Conservation (phyloP, 2,888 invertebrate genomes). For the Lissonota sp. region DNA sequence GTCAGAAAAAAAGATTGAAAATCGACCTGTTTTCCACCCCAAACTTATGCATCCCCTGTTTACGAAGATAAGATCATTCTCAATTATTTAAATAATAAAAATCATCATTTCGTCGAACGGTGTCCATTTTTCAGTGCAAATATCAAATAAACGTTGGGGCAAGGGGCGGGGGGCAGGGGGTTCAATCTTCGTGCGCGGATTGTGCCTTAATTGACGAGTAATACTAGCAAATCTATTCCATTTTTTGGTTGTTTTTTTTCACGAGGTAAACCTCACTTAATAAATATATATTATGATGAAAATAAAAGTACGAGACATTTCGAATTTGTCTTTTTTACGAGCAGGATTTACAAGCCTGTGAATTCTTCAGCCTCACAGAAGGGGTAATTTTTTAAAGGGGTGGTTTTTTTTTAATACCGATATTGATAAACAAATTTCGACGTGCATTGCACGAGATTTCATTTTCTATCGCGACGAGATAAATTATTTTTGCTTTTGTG, state of each 20-base stretch:
- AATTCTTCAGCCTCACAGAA: conserved; percentile 34
- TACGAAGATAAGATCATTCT: no score
- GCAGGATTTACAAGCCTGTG: conserved; percentile 29
- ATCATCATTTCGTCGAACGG: conserved; percentile 4
- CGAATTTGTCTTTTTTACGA: conserved; percentile 37
- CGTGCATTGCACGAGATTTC: background rate
- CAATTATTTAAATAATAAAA: no score
- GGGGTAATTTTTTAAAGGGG: background rate
- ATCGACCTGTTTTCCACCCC: no score
- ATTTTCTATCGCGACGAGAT: background rate
- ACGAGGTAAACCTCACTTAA: conserved; percentile 33
- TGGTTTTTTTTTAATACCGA: background rate
- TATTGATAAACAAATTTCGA: no score
- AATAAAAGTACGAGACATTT: conserved; percentile 33
- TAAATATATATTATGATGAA: conserved; percentile 18
- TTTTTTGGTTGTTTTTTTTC: conserved; percentile 9
- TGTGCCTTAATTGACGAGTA: conserved; percentile 53
- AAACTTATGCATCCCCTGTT: no score
- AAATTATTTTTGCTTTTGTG: background rate
- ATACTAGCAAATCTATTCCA: background rate
- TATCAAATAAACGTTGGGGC: conserved; percentile 20
- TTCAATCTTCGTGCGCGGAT: conserved; percentile 32
- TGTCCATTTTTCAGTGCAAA: conserved; percentile 28
- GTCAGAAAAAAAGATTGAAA: no score
- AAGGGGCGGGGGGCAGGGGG: background rate